Conservation (phyloP, 2,888 invertebrate species). For the Sesamia inferens region DNA sequence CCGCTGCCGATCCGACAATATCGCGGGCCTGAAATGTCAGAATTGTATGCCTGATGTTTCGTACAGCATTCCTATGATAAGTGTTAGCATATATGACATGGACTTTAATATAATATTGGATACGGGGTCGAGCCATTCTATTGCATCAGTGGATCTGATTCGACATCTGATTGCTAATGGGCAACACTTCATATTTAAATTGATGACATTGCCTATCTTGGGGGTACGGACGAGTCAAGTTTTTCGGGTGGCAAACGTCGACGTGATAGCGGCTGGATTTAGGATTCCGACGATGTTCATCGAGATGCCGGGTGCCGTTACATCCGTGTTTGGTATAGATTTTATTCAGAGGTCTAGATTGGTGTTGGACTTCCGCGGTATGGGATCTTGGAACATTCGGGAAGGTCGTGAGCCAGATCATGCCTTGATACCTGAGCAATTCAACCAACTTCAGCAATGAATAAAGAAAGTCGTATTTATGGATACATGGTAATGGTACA, state of each 20-base stretch:
- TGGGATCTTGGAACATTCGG: slow-evolving; percentile 21
- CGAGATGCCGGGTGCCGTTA: not conserved
- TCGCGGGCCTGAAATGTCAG: slow-evolving; percentile 13
- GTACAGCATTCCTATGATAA: slow-evolving; percentile 6
- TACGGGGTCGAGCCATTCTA: slow-evolving; percentile 21
- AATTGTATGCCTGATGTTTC: not conserved
- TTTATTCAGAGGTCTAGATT: slow-evolving; percentile 27
- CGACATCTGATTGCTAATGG: slow-evolving; percentile 3
- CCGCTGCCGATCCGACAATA: slow-evolving; percentile 20
- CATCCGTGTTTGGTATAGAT: slow-evolving; percentile 27
- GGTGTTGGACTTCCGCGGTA: slow-evolving; percentile 21
- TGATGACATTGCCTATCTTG: not conserved
- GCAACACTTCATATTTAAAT: slow-evolving; percentile 1
- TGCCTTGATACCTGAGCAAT: slow-evolving; percentile 7
- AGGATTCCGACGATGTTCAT: slow-evolving; percentile 8
- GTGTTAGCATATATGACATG: slow-evolving; percentile 8
- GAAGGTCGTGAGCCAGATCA: not conserved
- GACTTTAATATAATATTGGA: slow-evolving; percentile 28
- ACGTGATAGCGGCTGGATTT: slow-evolving; percentile 7
- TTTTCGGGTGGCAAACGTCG: slow-evolving; percentile 12
- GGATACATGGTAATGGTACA: not conserved
- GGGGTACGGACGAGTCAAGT: not conserved
- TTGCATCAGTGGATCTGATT: slow-evolving; percentile 12
- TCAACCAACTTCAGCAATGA: not conserved
- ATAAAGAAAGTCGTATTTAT: not conserved